Base-by-base conservation (phyloP, 2,113 vertebrate species). In the Octodon degus region DNA sequence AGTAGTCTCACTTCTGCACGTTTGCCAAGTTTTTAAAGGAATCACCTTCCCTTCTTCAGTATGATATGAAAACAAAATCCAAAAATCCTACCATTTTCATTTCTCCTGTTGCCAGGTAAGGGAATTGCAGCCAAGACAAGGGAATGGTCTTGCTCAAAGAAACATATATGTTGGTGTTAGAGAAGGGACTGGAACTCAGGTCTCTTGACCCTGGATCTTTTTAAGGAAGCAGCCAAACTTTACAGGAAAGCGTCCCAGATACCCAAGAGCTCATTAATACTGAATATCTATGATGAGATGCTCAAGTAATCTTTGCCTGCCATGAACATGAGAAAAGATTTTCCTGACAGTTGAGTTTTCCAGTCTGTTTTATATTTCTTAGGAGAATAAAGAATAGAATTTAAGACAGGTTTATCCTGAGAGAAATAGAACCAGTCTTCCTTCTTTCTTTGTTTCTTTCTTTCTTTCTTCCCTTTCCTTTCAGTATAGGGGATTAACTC, bases 361-460 rank as follows among this genome's bases (percentile, higher is more conserved):
- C 32, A 87, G 88, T 89, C 93, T 87, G 20, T 93, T 95, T 93
- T 76, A 74, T 87, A 85, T 93, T 76, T 91, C 40, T 84, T 89
- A 83, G 37, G 77, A n/a, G n/a, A 84, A 72, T 25, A 87, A 60
- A 62, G 58, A 68, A 17, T 32, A 85, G 47, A 50, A 88, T 82
- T 91, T 81, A 80, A 91, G 77, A 40, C 27, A 84, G 30, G 53
- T 67, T 88, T 74, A 47, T 92, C 86, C 37, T 12, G 7, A 65
- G 2, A 94, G 32, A 94, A 50, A 13, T 34, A 86, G 92, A 96
- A 85, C 92, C 60, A 62, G 24, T 62, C 40, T 47, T n/a, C n/a
- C 32, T 70, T 70, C 68, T 70, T 6, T 70, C 34, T 70, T 20
- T 70, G 32, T 68, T 68, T 68, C 63, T 30, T 34, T 68, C 32